These are phyloP conservation scores for Peromyscus leucopus DNA, from an alignment of 2,113 vertebrate genomes.

Conservation along the genomic window DNA sequence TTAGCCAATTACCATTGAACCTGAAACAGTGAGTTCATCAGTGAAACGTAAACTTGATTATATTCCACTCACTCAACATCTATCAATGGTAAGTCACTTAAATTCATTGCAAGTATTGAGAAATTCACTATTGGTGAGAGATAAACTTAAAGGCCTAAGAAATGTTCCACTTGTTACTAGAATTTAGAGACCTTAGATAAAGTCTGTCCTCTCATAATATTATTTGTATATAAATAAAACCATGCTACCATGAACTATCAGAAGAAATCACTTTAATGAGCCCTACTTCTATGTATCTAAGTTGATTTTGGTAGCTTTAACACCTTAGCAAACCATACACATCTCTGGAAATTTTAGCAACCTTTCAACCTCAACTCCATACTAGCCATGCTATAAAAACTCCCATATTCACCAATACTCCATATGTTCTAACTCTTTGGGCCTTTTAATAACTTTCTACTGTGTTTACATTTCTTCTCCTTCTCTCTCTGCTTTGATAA, in stretches of 20 bases:
- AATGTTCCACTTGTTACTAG: background rate
- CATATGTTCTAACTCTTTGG: background rate
- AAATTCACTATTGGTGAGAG: background rate
- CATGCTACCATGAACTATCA: background rate
- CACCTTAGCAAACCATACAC: background rate
- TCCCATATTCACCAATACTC: background rate
- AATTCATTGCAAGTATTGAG: constrained; percentile 22
- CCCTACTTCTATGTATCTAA: background rate
- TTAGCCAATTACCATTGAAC: constrained; percentile 89
- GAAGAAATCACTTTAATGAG: background rate
- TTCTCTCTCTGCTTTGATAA: background rate
- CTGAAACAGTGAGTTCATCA: constrained; percentile 83
- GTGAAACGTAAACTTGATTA: background rate
- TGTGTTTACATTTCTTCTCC: background rate
- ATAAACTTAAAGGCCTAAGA: background rate
- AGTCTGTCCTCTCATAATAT: background rate
- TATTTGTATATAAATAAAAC: background rate
- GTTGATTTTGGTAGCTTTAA: background rate
- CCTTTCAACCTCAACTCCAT: background rate
- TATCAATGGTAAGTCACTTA: constrained; percentile 88
- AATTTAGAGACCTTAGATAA: background rate
- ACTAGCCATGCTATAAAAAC: background rate
- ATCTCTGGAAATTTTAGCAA: background rate
- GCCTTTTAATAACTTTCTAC: background rate
- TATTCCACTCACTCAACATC: constrained; percentile 86